These are phyloP conservation scores for Cephus spinipes DNA, from an alignment of 2,888 invertebrate genomes.

Conservation along the genomic window DNA sequence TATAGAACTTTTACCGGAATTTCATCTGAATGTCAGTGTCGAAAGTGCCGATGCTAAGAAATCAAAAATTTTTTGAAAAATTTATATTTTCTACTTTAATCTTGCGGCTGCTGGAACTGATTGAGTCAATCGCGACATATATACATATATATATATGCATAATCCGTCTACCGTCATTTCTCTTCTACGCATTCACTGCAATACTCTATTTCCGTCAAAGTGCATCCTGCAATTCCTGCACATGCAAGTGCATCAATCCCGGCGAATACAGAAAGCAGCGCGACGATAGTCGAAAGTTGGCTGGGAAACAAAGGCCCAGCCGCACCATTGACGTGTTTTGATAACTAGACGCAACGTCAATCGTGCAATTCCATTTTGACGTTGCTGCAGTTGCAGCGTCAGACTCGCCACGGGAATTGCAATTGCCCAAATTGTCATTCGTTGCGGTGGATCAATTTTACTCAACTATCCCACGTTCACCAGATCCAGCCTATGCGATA, in stretches of 20 bases:
- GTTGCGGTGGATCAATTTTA: background rate
- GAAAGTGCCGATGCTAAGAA: background rate
- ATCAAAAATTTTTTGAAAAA: background rate
- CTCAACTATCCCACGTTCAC: background rate
- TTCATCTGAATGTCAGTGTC: too few relatives aligned
- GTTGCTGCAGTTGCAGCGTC: background rate
- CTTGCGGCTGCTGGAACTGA: background rate
- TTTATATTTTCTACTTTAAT: background rate
- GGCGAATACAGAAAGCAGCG: background rate
- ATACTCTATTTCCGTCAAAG: background rate
- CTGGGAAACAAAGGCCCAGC: background rate
- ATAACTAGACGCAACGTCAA: background rate
- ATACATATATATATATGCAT: too few relatives aligned
- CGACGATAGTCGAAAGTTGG: background rate
- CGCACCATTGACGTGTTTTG: background rate
- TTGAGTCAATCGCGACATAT: background rate
- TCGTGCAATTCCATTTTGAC: background rate
- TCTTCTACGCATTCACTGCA: background rate
- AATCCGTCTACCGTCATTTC: background rate
- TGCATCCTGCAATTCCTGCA: background rate
- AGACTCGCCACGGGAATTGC: background rate
- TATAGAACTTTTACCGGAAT: too few relatives aligned
- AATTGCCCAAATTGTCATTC: background rate
- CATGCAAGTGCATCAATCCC: background rate
- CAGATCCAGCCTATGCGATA: background rate